phyloP scores from a whole-genome alignment of 2,797 vertebrate species.

The Choloepus didactylus region DNA sequence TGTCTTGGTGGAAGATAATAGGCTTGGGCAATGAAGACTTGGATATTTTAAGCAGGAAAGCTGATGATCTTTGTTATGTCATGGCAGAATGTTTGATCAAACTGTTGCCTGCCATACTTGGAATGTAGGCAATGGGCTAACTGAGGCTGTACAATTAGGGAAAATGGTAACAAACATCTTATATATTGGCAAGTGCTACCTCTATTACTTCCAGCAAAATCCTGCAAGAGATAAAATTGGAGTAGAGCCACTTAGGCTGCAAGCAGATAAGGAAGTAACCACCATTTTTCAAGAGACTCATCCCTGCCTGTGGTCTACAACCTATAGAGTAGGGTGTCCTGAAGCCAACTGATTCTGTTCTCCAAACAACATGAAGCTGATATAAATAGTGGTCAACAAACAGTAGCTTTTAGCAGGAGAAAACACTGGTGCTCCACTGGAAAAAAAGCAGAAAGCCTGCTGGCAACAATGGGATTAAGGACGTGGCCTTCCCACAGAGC shows the following conservation, averaged over 20 bases:
- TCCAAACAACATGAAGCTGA: constrained; percentile 9
- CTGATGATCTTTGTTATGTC: background rate
- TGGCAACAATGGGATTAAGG: background rate
- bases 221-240: background rate
- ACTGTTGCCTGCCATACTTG: background rate
- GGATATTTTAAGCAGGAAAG: background rate
- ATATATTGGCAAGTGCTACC: background rate
- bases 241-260: background rate
- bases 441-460: background rate
- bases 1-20: background rate
- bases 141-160: background rate
- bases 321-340: background rate
- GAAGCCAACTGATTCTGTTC: background rate
- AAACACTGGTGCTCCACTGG: background rate
- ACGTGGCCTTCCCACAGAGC: background rate
- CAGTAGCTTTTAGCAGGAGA: background rate
- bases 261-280: background rate
- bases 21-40: background rate
- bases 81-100: background rate
- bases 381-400: background rate
- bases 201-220: constrained; percentile 3
- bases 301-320: background rate
- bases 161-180: background rate
- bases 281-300: background rate
- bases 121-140: background rate